These are phyloP conservation scores for Heliangelus exortis DNA, from an alignment of 2,797 vertebrate genomes.

Conservation along the genomic window DNA sequence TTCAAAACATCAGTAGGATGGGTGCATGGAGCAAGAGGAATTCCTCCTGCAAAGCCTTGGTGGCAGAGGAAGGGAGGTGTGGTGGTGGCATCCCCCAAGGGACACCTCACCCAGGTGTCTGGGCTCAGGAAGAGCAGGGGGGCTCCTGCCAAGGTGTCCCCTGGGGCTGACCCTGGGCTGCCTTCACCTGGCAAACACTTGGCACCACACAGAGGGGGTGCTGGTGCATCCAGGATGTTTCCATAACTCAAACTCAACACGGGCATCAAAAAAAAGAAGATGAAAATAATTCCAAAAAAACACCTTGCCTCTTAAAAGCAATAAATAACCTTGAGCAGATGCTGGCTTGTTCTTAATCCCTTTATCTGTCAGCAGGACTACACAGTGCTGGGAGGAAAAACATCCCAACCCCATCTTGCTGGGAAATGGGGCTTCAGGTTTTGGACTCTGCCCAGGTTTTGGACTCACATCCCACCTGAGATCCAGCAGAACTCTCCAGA, in stretches of 20 bases:
- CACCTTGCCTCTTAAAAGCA: neutral
- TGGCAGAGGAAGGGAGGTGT: too few relatives aligned
- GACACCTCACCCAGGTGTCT: too few relatives aligned
- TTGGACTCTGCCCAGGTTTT: neutral
- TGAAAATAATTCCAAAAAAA: neutral
- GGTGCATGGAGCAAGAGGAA: neutral
- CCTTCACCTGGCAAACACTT: neutral
- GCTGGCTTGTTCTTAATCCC: neutral
- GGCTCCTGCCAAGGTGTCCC: neutral
- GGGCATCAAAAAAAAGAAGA: constrained; percentile 12
- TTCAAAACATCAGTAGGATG: neutral
- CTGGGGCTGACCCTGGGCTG: neutral
- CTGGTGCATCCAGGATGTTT: neutral
- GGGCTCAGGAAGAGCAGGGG: neutral
- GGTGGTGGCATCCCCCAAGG: too few relatives aligned
- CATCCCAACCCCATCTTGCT: neutral
- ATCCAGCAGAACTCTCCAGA: neutral
- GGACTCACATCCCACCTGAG: neutral
- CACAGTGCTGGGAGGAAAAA: neutral
- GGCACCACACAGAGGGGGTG: neutral
- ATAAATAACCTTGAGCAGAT: constrained; percentile 34
- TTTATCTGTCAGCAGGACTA: neutral
- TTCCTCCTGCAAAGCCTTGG: too few relatives aligned
- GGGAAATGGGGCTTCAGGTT: neutral
- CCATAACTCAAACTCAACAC: neutral